Percentiles rank a stretch among this genome's conserved stretches.
Evolutionary conservation across 2,888 invertebrate species (phyloP).

Genomic region (Lathronympha strigana): DNA sequence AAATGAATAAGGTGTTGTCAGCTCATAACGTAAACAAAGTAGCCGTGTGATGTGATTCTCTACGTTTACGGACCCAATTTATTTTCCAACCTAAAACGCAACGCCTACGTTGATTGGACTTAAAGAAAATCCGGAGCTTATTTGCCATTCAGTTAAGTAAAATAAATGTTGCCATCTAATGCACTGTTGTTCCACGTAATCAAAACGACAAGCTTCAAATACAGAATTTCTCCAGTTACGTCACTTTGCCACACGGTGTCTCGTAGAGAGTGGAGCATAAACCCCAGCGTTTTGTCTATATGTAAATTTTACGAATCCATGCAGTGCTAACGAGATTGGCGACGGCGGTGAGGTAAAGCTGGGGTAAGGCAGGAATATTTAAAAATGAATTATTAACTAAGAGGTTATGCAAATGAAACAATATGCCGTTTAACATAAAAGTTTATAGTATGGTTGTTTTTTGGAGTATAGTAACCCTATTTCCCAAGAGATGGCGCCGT

Average conservation of each 20-base stretch:
- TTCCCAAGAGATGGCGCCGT: too few species aligned
- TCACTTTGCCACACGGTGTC: neutral
- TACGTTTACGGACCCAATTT: too few species aligned
- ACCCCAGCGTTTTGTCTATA: slow-evolving; percentile 38
- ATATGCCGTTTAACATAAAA: neutral
- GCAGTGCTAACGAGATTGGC: slow-evolving; percentile 25
- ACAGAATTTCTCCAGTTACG: neutral
- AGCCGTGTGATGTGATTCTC: too few species aligned
- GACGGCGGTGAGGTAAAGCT: neutral
- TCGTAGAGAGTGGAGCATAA: slow-evolving; percentile 20
- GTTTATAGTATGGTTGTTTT: too few species aligned
- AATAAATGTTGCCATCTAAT: slow-evolving; percentile 18
- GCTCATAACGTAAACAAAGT: too few species aligned
- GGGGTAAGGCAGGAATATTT: slow-evolving; percentile 11
- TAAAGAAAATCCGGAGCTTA: slow-evolving; percentile 2
- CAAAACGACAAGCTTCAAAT: neutral
- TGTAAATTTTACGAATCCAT: slow-evolving; percentile 35
- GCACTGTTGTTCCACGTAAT: neutral
- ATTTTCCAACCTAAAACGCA: neutral
- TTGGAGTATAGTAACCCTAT: too few species aligned
- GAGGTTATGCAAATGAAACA: neutral
- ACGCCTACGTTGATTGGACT: slow-evolving; percentile 3
- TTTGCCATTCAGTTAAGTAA: slow-evolving; percentile 13
- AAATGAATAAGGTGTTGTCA: too few species aligned
- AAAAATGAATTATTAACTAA: neutral